Percentiles rank a stretch among this genome's conserved stretches.
phyloP scores from a whole-genome alignment of 1,140 invertebrate genomes.

The Drosophila ogumai region DNA sequence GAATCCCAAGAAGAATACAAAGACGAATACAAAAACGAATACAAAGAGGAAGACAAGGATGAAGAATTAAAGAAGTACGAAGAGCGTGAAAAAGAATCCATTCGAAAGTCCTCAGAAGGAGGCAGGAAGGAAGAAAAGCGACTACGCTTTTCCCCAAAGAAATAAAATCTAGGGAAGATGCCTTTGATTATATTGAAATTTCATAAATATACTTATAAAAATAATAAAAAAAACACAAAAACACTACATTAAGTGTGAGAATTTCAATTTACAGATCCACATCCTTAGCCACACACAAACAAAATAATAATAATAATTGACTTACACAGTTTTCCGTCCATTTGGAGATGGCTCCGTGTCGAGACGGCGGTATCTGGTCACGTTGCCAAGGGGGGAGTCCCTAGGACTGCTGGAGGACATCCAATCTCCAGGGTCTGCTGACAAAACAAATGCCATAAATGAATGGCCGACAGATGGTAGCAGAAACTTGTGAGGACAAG shows the following conservation, averaged over 20 bases:
- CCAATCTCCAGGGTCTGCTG: slow-evolving; percentile 73
- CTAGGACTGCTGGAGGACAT: slow-evolving; percentile 32
- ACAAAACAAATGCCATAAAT: slow-evolving; percentile 81
- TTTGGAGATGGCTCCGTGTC: slow-evolving; percentile 24
- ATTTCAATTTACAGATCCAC: slow-evolving; percentile 48
- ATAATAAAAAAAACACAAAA: background rate
- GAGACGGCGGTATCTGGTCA: slow-evolving; percentile 46
- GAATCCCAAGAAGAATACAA: background rate
- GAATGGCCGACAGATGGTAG: slow-evolving; percentile 62
- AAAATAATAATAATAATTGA: slow-evolving; percentile 79
- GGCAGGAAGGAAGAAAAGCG: background rate
- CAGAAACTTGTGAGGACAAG: slow-evolving; percentile 51
- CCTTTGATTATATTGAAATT: background rate
- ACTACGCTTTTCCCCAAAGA: background rate
- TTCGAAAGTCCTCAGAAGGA: background rate
- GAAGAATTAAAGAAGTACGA: background rate
- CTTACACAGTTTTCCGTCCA: slow-evolving; percentile 59
- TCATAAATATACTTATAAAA: background rate
- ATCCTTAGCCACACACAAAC: background rate
- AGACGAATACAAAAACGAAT: background rate
- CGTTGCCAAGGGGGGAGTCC: slow-evolving; percentile 53
- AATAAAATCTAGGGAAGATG: background rate
- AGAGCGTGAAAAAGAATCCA: background rate
- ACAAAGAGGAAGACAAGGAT: background rate
- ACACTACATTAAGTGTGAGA: background rate